Conservation (phyloP, 2,113 vertebrate genomes). For the Halcyon senegalensis region DNA sequence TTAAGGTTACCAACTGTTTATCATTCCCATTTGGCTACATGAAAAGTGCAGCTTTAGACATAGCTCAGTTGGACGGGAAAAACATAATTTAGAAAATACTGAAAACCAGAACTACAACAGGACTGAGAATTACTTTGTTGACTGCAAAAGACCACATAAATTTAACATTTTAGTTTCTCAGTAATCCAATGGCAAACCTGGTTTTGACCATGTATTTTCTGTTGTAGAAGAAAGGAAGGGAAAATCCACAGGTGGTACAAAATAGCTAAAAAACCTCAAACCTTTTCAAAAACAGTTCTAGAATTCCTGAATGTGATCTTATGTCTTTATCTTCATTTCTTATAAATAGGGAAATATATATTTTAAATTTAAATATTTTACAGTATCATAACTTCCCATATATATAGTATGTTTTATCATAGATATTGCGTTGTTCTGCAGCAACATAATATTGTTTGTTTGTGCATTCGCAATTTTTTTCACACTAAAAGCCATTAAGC, state of each 20-base stretch:
- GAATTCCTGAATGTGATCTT: not conserved
- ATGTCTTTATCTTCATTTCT: not conserved
- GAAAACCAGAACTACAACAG: not conserved
- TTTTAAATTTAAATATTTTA: not conserved
- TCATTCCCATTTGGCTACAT: not conserved
- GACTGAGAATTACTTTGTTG: not conserved
- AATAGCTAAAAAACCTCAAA: not conserved
- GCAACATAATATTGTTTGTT: not conserved
- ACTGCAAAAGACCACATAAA: not conserved
- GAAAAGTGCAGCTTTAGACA: not conserved
- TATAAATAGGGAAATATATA: not conserved
- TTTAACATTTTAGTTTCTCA: not conserved
- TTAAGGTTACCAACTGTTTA: not conserved
- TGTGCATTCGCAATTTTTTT: not conserved
- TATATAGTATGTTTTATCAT: not conserved
- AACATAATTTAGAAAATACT: not conserved
- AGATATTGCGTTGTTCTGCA: not conserved
- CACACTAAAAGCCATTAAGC: not conserved
- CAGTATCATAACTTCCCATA: not conserved
- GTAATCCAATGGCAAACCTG: not conserved
- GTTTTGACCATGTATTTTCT: not conserved
- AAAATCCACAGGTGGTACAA: not conserved
- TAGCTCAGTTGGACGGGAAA: not conserved
- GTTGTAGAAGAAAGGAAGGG: not conserved
- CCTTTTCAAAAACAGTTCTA: not conserved